Percentiles rank a stretch among this genome's conserved stretches.
Evolutionary conservation across 37 sponge, comb jelly and placozoan species (phyloP).

Genomic region (Axinella damicornis): DNA sequence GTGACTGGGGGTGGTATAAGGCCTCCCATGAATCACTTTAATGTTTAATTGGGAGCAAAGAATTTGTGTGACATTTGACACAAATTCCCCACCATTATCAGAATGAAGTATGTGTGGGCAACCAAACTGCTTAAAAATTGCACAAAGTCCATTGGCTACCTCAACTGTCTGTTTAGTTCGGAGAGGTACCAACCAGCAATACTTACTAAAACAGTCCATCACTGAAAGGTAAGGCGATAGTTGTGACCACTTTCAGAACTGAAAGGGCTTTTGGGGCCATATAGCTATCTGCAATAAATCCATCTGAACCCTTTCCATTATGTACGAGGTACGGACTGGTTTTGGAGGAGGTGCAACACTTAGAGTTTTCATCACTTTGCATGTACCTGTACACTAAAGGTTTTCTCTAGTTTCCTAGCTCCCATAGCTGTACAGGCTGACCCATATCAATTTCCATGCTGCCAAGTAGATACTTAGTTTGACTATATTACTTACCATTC

Average conservation of each 20-base stretch:
- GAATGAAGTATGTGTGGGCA: constrained; percentile 15
- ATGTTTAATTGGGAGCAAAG: background rate
- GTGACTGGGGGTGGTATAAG: constrained; percentile 40
- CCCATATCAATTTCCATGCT: too few species aligned
- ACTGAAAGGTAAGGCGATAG: background rate
- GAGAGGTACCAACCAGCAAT: constrained; percentile 27
- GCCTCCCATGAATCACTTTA: constrained; percentile 21
- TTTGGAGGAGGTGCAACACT: constrained; percentile 7
- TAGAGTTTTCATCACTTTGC: constrained; percentile 5
- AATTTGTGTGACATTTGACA: background rate
- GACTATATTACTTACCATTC: too few species aligned
- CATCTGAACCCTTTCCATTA: constrained; percentile 27
- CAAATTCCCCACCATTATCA: constrained; percentile 36
- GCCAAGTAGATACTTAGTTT: too few species aligned
- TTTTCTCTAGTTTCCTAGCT: background rate
- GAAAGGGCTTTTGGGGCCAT: background rate
- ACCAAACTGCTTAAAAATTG: constrained; percentile 17
- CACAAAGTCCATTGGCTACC: too few species aligned
- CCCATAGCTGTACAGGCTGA: background rate
- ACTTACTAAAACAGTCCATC: constrained; percentile 19
- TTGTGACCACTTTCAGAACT: background rate
- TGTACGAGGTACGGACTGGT: constrained; percentile 9
- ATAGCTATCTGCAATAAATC: constrained; percentile 22
- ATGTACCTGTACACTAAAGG: constrained; percentile 30
- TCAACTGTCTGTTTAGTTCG: constrained; percentile 11